Evolutionary conservation across 2,888 invertebrate species (phyloP).

Genomic region (Agrochola circellaris): DNA sequence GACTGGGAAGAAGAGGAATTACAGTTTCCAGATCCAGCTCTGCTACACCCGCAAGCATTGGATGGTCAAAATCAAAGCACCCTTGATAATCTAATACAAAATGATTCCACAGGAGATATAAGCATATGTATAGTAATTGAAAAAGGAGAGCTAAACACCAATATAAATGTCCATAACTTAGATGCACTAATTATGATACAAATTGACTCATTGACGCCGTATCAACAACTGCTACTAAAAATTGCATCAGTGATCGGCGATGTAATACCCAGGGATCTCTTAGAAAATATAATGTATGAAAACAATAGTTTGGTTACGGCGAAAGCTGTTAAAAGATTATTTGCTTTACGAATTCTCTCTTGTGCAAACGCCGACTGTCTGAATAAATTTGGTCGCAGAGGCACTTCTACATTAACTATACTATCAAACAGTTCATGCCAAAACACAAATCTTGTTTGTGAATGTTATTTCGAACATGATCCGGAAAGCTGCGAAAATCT

Average conservation of each 20-base stretch:
- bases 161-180: slow-evolving; percentile 84
- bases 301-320: slow-evolving; percentile 86
- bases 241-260: slow-evolving; percentile 91
- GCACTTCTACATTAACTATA: slow-evolving; percentile 60
- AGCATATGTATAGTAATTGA: slow-evolving; percentile 80
- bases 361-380: slow-evolving; percentile 84
- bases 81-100: slow-evolving; percentile 76
- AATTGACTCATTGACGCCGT: slow-evolving; percentile 90
- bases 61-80: slow-evolving; percentile 76
- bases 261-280: slow-evolving; percentile 87
- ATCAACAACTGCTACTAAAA: slow-evolving; percentile 91
- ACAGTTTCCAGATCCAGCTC: slow-evolving; percentile 80
- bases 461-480: slow-evolving; percentile 84
- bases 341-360: slow-evolving; percentile 88
- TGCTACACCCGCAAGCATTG: slow-evolving; percentile 82
- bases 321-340: slow-evolving; percentile 90
- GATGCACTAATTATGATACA: slow-evolving; percentile 89
- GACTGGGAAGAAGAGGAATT: slow-evolving; percentile 75
- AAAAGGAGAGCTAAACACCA: slow-evolving; percentile 80
- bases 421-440: slow-evolving; percentile 56
- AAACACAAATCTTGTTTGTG: slow-evolving; percentile 75
- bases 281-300: slow-evolving; percentile 90
- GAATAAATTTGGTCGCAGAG: slow-evolving; percentile 67
- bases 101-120: slow-evolving; percentile 75
- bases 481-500: slow-evolving; percentile 78